These are phyloP conservation scores for Nycticryphes semicollaris DNA, from an alignment of 2,113 vertebrate genomes.

Conservation along the genomic window DNA sequence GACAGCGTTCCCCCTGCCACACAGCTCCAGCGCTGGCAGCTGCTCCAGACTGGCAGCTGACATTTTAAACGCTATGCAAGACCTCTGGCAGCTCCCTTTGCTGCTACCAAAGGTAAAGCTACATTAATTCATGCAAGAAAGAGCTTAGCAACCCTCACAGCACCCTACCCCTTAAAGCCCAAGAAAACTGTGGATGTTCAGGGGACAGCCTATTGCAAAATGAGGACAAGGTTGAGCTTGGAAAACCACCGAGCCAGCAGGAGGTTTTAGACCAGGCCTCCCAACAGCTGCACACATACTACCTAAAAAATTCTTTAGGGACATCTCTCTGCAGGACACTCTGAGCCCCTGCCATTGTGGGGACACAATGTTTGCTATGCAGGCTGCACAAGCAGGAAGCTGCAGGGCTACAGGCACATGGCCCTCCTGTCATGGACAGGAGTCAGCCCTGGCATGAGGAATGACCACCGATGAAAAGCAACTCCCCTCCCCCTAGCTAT, in stretches of 20 bases:
- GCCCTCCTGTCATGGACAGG: background rate
- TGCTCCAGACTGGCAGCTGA: conserved; percentile 16
- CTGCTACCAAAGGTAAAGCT: conserved; percentile 38
- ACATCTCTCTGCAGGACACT: background rate
- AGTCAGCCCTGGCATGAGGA: background rate
- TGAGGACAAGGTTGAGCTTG: background rate
- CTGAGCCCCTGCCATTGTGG: too few species aligned
- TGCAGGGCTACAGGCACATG: background rate
- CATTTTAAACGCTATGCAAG: conserved; percentile 33
- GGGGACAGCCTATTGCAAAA: background rate
- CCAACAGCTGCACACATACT: background rate
- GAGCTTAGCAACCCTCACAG: background rate
- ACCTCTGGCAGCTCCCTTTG: conserved; percentile 6
- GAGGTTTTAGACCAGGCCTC: background rate
- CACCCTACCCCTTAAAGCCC: background rate
- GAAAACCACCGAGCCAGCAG: background rate
- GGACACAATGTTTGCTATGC: background rate
- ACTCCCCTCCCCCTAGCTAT: accelerated
- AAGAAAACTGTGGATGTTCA: background rate
- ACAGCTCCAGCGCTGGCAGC: background rate
- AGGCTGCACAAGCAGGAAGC: background rate
- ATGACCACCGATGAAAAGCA: background rate
- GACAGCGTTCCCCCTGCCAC: background rate
- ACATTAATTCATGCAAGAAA: background rate
- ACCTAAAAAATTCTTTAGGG: background rate